Percentiles rank a stretch among this genome's conserved stretches.
phyloP scores from a whole-genome alignment of 2,888 invertebrate genomes.

The Tyria jacobaeae region DNA sequence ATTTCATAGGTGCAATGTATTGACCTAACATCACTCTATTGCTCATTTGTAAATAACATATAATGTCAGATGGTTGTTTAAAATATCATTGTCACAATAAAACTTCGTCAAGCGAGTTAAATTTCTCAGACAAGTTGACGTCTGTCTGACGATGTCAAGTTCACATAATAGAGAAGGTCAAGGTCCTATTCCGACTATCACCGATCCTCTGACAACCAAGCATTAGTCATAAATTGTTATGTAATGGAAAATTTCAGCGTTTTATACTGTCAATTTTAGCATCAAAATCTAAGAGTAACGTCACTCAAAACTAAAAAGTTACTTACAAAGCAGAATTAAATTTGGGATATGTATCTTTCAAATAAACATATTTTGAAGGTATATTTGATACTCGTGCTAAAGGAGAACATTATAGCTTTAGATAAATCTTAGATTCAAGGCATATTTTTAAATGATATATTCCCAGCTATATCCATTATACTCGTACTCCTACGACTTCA shows the following conservation, averaged over 20 bases:
- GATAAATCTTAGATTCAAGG: too few species aligned
- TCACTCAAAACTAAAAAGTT: background rate
- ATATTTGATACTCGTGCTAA: too few species aligned
- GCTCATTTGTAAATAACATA: background rate
- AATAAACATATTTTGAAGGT: too few species aligned
- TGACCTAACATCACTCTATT: background rate
- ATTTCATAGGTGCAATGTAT: background rate
- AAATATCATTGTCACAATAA: slow-evolving; percentile 6
- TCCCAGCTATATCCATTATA: background rate
- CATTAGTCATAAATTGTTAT: background rate
- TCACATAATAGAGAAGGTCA: background rate
- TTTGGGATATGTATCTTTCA: too few species aligned
- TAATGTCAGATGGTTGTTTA: slow-evolving; percentile 5
- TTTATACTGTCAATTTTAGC: background rate
- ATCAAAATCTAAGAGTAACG: too few species aligned
- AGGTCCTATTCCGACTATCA: slow-evolving; percentile 1
- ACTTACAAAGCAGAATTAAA: too few species aligned
- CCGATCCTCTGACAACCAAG: background rate
- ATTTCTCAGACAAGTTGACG: slow-evolving; percentile 6
- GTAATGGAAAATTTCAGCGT: background rate
- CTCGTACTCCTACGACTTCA: background rate
- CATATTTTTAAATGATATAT: too few species aligned
- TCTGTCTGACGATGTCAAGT: background rate
- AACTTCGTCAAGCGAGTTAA: background rate
- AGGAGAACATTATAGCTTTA: too few species aligned